These are phyloP conservation scores for Noctua pronuba DNA, from an alignment of 2,888 invertebrate species.

Conservation along the genomic window DNA sequence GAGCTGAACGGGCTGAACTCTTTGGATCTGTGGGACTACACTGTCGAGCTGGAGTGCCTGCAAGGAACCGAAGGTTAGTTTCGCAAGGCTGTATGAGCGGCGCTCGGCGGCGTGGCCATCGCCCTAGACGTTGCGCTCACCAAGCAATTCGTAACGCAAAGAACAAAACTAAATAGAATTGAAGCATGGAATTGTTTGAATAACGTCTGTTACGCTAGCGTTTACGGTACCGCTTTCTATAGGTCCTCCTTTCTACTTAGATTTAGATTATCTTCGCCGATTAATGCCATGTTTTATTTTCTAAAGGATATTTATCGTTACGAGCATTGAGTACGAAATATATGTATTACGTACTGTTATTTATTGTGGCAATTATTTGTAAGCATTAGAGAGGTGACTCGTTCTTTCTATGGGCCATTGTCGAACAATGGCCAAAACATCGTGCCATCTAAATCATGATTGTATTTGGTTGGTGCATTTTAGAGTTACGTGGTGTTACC, in stretches of 20 bases:
- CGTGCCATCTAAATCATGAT: not conserved
- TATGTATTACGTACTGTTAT: constrained; percentile 44
- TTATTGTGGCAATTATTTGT: constrained; percentile 41
- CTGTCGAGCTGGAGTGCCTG: constrained; percentile 95
- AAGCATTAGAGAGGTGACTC: constrained; percentile 13
- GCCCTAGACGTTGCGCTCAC: constrained; percentile 63
- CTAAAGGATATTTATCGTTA: constrained; percentile 56
- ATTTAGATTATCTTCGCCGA: constrained; percentile 59
- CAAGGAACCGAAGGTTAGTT: constrained; percentile 94
- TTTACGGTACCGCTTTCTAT: constrained; percentile 70
- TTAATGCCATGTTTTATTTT: constrained; percentile 57
- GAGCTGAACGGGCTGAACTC: constrained; percentile 92
- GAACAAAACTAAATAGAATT: constrained; percentile 73
- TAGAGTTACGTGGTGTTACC: constrained; percentile 22
- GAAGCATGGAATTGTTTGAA: constrained; percentile 78
- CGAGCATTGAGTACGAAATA: constrained; percentile 36
- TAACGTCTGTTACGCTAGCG: constrained; percentile 69
- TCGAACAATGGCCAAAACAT: constrained; percentile 25
- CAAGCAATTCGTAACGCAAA: constrained; percentile 75
- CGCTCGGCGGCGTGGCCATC: constrained; percentile 56
- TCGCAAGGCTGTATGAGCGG: constrained; percentile 84
- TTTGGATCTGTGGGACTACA: constrained; percentile 96
- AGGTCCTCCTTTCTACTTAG: constrained; percentile 58
- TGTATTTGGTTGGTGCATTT: constrained; percentile 15
- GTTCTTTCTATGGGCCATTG: constrained; percentile 20